Percentiles rank a stretch among this genome's conserved stretches.
Conservation (phyloP, 2,113 vertebrate genomes). For the Tapirus terrestris region DNA sequence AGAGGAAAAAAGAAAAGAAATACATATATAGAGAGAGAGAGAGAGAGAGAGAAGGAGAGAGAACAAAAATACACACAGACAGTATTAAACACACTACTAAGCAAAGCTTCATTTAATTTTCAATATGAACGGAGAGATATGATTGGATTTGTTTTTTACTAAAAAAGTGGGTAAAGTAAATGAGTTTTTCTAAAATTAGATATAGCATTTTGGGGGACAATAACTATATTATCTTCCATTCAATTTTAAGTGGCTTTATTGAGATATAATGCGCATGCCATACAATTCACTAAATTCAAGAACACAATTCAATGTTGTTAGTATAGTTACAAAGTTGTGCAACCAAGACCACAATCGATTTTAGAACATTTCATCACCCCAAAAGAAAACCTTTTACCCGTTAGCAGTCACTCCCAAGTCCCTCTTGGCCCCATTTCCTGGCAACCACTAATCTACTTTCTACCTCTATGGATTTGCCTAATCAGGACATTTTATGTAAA, state of each 20-base stretch:
- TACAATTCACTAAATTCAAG: neutral
- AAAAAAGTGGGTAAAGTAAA: neutral
- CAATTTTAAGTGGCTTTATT: neutral
- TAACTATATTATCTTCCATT: neutral
- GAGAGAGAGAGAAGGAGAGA: neutral
- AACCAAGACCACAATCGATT: neutral
- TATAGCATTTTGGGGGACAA: accelerated
- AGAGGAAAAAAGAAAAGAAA: neutral
- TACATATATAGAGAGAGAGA: neutral
- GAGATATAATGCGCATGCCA: neutral
- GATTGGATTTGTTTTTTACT: neutral
- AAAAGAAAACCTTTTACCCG: accelerated
- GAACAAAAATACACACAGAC: neutral
- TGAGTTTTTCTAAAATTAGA: neutral
- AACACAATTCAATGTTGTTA: neutral
- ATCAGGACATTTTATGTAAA: accelerated
- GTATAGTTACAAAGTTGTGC: neutral
- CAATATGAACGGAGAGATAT: neutral
- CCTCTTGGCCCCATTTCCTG: neutral
- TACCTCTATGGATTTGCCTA: accelerated
- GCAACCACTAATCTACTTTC: accelerated
- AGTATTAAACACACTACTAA: neutral
- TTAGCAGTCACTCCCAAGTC: accelerated
- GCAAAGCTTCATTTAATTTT: neutral
- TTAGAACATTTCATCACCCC: neutral